Conservation (phyloP, 2,888 invertebrate species). For the Drosophila conformis region DNA sequence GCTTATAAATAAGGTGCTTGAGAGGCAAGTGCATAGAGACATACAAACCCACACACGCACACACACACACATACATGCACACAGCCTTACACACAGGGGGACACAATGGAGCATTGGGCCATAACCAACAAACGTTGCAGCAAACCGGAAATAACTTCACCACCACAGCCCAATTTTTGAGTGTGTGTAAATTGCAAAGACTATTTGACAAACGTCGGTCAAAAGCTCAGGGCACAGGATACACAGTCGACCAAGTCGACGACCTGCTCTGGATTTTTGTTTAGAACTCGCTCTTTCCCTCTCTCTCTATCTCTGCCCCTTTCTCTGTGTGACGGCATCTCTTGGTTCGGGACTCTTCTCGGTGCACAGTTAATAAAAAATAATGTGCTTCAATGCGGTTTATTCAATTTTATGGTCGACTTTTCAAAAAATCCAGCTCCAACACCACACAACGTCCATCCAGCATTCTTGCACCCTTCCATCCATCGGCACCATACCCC, state of each 20-base stretch:
- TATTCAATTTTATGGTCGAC: constrained; percentile 80
- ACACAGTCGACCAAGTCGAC: constrained; percentile 39
- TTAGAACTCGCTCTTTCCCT: constrained; percentile 54
- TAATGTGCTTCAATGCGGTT: constrained; percentile 81
- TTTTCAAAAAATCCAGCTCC: constrained; percentile 71
- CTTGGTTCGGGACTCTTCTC: constrained; percentile 21
- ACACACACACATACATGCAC: constrained; percentile 20
- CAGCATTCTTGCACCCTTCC: not conserved
- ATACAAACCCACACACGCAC: constrained; percentile 10
- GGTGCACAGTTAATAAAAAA: constrained; percentile 77
- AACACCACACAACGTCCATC: constrained; percentile 39
- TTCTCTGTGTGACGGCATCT: constrained; percentile 35
- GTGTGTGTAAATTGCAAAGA: constrained; percentile 80
- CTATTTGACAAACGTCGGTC: constrained; percentile 81
- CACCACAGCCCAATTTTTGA: constrained; percentile 43
- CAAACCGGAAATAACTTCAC: constrained; percentile 54
- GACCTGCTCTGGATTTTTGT: constrained; percentile 71
- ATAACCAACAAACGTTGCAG: constrained; percentile 79
- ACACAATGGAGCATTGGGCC: constrained; percentile 64
- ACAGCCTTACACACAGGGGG: constrained; percentile 16
- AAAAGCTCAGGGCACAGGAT: constrained; percentile 63
- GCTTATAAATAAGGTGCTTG: constrained; percentile 82
- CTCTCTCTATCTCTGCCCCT: constrained; percentile 23
- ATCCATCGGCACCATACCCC: not conserved
- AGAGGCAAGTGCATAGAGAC: constrained; percentile 73